A percentile compares a stretch with the other conserved stretches of the same genome.
Conservation (phyloP, 1,140 invertebrate genomes). For the Tetragonula clypearis region DNA sequence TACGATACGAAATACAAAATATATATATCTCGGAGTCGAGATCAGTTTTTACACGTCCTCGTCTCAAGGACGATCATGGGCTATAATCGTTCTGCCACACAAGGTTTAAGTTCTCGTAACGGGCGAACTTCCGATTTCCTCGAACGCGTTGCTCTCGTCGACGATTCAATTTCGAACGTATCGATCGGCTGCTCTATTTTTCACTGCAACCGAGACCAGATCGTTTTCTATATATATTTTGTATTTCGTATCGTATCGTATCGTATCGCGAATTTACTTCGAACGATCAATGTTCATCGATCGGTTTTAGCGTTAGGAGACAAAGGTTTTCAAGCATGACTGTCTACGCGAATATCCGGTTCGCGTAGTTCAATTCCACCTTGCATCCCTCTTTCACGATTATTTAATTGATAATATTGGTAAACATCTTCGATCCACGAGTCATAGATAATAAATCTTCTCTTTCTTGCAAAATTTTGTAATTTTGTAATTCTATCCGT, state of each 20-base stretch:
- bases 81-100: background rate
- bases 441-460: background rate
- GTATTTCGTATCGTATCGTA: background rate
- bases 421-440: background rate
- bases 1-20: too few relatives aligned
- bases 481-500: background rate
- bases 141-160: background rate
- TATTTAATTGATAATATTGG: background rate
- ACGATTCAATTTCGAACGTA: background rate
- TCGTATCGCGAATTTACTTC: background rate
- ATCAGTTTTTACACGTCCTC: background rate
- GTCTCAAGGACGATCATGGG: background rate
- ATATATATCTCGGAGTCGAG: background rate
- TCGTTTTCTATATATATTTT: constrained; percentile 35
- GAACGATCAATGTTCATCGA: background rate
- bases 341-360: background rate
- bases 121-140: too few relatives aligned
- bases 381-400: background rate
- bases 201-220: background rate
- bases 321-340: background rate
- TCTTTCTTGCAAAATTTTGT: background rate
- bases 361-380: background rate
- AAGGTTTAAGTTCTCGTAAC: background rate
- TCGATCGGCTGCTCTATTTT: constrained; percentile 17
- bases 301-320: background rate